A percentile compares a stretch with the other conserved stretches of the same genome.
These are phyloP conservation scores for Tenrec ecaudatus DNA, from an alignment of 2,113 vertebrate genomes.

Conservation along the genomic window DNA sequence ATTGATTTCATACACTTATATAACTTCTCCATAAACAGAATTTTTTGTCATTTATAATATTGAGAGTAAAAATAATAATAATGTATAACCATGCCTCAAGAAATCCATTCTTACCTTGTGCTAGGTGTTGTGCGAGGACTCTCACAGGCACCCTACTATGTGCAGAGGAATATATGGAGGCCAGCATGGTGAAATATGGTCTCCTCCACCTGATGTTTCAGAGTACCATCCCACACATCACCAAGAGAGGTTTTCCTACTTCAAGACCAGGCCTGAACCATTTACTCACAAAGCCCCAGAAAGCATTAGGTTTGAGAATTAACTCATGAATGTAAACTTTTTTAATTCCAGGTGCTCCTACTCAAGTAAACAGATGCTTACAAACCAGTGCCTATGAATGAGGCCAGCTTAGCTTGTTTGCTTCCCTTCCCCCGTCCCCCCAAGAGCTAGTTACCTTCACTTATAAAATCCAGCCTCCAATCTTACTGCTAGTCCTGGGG, in stretches of 20 bases:
- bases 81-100: background rate
- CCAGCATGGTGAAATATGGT: background rate
- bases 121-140: background rate
- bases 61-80: no score
- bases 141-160: background rate
- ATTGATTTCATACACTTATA: background rate
- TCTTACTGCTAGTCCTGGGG: background rate
- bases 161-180: background rate
- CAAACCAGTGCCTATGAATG: background rate
- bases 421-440: no score
- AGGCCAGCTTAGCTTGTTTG: background rate
- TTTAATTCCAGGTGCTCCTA: background rate
- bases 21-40: background rate
- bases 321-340: background rate
- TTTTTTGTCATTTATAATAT: background rate
- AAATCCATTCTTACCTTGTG: background rate
- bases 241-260: background rate
- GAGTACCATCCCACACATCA: no score
- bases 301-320: background rate
- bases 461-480: background rate
- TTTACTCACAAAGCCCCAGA: background rate
- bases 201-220: background rate
- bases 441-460: background rate
- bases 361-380: background rate
- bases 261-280: background rate